Percentiles rank a stretch among this genome's conserved stretches.
These are phyloP conservation scores for Morbakka virulenta DNA, from an alignment of 30 jellyfish, hydroid and myxozoan species.

Conservation along the genomic window DNA sequence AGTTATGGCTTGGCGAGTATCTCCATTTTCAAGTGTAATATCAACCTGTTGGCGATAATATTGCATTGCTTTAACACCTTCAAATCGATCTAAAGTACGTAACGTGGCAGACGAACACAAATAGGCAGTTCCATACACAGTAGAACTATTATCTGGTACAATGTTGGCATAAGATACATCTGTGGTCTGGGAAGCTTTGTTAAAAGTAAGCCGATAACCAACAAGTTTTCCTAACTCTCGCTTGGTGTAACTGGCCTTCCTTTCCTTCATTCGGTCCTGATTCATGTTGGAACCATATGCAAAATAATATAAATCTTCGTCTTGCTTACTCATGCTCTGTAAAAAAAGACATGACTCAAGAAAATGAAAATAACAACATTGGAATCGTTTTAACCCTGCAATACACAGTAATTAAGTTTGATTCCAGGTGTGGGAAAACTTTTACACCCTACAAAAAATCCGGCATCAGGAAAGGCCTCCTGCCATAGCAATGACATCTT, in stretches of 20 bases:
- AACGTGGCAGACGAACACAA: conserved; percentile 33
- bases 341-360: no score
- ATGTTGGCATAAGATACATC: conserved; percentile 86
- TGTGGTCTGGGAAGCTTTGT: conserved; percentile 20
- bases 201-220: conserved; percentile 41
- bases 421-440: no score
- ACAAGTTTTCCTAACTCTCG: conserved; percentile 52
- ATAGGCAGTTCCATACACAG: conserved; percentile 75
- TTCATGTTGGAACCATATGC: conserved; percentile 92
- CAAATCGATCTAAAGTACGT: conserved; percentile 58
- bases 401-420: no score
- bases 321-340: no score
- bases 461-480: no score
- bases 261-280: conserved; percentile 59
- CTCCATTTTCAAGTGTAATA: conserved; percentile 25
- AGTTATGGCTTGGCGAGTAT: conserved; percentile 16
- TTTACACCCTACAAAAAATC: no score
- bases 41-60: conserved; percentile 26
- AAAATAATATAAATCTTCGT: no score
- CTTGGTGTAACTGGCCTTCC: conserved; percentile 29
- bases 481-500: no score
- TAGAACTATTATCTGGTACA: not conserved
- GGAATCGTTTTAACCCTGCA: no score
- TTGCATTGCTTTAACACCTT: conserved; percentile 59
- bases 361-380: no score